Evolutionary conservation across 2,797 vertebrate species (phyloP).

Genomic region (Siniperca scherzeri): DNA sequence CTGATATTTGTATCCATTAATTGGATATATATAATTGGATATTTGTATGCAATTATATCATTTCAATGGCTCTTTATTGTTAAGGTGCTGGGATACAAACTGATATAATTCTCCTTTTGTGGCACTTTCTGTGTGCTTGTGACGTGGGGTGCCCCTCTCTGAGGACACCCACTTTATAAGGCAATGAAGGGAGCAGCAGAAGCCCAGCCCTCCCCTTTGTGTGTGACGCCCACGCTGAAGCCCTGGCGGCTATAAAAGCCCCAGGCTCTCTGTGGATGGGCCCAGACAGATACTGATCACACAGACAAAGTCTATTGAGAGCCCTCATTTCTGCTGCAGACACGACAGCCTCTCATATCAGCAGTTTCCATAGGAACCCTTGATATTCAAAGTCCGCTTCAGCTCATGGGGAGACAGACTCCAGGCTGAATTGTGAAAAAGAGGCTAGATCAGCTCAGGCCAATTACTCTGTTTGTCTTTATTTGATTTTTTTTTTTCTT

Average conservation of each 20-base stretch:
- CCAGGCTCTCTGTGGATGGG: slow-evolving; percentile 65
- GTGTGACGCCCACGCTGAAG: slow-evolving; percentile 75
- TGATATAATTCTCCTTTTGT: slow-evolving; percentile 64
- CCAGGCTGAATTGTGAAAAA: slow-evolving; percentile 31
- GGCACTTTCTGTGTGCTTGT: slow-evolving; percentile 60
- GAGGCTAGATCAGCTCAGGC: slow-evolving; percentile 23
- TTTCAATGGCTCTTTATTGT: slow-evolving; percentile 19
- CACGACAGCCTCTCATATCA: slow-evolving; percentile 60
- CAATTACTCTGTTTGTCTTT: slow-evolving; percentile 29
- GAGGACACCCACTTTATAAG: slow-evolving; percentile 79
- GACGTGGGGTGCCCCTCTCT: slow-evolving; percentile 62
- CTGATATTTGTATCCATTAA: neutral
- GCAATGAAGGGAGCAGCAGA: slow-evolving; percentile 67
- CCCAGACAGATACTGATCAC: slow-evolving; percentile 73
- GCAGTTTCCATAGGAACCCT: slow-evolving; percentile 80
- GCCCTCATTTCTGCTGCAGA: slow-evolving; percentile 63
- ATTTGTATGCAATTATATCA: neutral
- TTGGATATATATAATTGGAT: neutral
- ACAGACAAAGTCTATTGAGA: slow-evolving; percentile 57
- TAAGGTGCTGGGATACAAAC: neutral
- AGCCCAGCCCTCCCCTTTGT: slow-evolving; percentile 71
- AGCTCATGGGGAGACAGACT: slow-evolving; percentile 32
- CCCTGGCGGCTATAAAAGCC: slow-evolving; percentile 79
- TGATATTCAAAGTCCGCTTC: slow-evolving; percentile 52
- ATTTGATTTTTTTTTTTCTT: slow-evolving; percentile 13